Conservation (phyloP, 2,113 vertebrate genomes). For the Entelurus aequoreus region DNA sequence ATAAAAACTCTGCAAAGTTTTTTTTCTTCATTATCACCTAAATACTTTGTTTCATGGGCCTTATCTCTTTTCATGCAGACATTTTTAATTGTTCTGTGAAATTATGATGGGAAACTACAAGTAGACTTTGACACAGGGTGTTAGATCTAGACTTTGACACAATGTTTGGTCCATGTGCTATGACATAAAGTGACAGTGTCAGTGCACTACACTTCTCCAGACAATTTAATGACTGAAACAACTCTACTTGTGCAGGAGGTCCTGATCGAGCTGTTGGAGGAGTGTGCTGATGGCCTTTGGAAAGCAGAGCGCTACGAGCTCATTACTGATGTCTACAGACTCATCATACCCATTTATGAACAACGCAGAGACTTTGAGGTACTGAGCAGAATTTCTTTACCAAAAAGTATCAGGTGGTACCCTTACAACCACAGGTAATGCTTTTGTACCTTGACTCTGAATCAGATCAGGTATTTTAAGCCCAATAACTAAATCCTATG, state of each 20-base stretch:
- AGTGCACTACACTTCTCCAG: not conserved
- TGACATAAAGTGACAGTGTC: constrained; percentile 3
- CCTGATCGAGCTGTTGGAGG: constrained; percentile 91
- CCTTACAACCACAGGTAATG: too few relatives aligned
- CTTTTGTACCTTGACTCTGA: too few relatives aligned
- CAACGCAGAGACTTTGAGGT: constrained; percentile 97
- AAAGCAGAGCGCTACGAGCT: constrained; percentile 98
- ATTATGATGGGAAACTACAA: not conserved
- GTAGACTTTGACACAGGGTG: constrained; percentile 33
- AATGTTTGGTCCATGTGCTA: constrained; percentile 8
- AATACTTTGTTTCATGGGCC: not conserved
- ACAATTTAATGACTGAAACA: constrained; percentile 1
- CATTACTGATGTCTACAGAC: constrained; percentile 92
- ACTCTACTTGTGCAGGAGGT: constrained; percentile 78
- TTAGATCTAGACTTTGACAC: constrained; percentile 31
- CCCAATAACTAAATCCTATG: too few relatives aligned
- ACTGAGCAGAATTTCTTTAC: not conserved
- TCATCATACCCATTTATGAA: constrained; percentile 96
- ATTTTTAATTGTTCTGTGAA: constrained; percentile 27
- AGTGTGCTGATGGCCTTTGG: constrained; percentile 94
- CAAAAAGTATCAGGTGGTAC: too few relatives aligned
- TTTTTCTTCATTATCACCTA: not conserved
- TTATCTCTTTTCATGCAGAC: constrained; percentile 38
- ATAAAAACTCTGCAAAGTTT: too few relatives aligned
- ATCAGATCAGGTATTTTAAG: too few relatives aligned